Conservation (phyloP, 1,140 invertebrate species). For the Tyrophagus putrescentiae region DNA sequence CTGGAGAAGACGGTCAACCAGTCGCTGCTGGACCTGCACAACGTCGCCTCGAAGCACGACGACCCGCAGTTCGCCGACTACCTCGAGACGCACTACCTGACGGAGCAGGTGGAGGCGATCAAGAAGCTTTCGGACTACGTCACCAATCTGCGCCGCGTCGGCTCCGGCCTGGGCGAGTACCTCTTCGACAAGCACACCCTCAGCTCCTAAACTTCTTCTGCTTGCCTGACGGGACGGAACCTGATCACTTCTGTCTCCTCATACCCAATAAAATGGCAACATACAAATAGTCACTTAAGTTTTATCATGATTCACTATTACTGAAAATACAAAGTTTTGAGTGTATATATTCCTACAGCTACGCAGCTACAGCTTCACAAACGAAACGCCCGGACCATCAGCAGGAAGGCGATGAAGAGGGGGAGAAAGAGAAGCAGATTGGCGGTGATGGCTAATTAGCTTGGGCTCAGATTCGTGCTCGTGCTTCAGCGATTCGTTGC, state of each 20-base stretch:
- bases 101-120: conserved; percentile 46
- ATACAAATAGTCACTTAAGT: not conserved
- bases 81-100: conserved; percentile 42
- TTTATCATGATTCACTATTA: not conserved
- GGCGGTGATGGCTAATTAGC: conserved; percentile 77
- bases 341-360: too few species aligned
- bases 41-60: conserved; percentile 44
- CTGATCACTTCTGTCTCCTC: too few species aligned
- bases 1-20: conserved; percentile 66
- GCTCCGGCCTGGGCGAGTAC: conserved; percentile 45
- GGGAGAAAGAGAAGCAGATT: conserved; percentile 80
- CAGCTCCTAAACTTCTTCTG: not conserved
- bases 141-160: conserved; percentile 44
- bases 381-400: conserved; percentile 75
- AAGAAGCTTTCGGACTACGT: conserved; percentile 43
- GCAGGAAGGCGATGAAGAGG: conserved; percentile 71
- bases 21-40: conserved; percentile 50
- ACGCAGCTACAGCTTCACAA: not conserved
- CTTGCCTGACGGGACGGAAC: too few species aligned
- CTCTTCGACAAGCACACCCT: conserved; percentile 42
- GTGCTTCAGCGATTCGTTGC: too few species aligned
- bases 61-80: conserved; percentile 50
- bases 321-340: not conserved
- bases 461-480: too few species aligned
- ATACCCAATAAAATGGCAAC: not conserved